phyloP scores from a whole-genome alignment of 2,113 vertebrate species.

The Odontesthes bonariensis region DNA sequence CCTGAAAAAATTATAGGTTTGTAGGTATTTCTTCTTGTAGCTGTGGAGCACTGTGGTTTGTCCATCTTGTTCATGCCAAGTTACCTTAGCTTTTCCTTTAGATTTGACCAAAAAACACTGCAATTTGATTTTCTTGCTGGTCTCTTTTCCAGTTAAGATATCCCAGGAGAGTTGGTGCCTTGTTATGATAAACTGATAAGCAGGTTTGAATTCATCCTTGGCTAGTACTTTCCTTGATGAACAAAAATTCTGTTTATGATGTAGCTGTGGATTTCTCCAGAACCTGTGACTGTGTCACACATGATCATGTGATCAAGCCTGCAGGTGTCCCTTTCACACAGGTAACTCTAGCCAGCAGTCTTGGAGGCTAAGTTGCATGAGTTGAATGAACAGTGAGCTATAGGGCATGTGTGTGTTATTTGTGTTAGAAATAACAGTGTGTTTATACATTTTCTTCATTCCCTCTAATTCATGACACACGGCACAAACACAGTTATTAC shows the following conservation, averaged over 20 bases:
- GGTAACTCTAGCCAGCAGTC: constrained; percentile 59
- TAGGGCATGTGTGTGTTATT: not conserved
- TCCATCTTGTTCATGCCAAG: constrained; percentile 60
- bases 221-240: not conserved
- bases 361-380: constrained; percentile 5
- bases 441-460: not conserved
- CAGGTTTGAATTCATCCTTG: constrained; percentile 5
- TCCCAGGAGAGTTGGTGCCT: constrained; percentile 72
- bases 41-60: constrained; percentile 10
- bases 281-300: constrained; percentile 49
- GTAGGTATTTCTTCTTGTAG: constrained; percentile 73
- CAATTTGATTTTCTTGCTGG: constrained; percentile 70
- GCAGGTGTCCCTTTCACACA: constrained; percentile 71
- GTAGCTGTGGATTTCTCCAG: not conserved
- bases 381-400: not conserved
- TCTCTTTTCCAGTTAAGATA: constrained; percentile 63
- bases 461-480: not conserved
- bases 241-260: not conserved
- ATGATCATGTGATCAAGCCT: constrained; percentile 51
- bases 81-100: constrained; percentile 73
- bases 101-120: constrained; percentile 70
- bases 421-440: not conserved
- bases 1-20: constrained; percentile 75
- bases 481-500: not conserved
- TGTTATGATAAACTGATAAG: constrained; percentile 20